Conservation (phyloP, 2,888 invertebrate genomes). For the Flexamia atlantica region DNA sequence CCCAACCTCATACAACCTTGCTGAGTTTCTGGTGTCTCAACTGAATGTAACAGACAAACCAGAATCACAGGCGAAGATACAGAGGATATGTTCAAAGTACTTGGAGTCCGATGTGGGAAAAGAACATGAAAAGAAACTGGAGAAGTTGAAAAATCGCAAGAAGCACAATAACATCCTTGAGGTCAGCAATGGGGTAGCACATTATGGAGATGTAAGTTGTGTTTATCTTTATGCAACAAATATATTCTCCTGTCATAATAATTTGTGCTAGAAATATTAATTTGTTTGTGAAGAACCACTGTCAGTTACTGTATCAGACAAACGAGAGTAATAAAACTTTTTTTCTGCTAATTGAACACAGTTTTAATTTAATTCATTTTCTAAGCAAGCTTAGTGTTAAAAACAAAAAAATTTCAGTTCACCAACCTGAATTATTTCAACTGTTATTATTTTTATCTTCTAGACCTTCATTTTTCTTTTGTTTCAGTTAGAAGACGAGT, state of each 20-base stretch:
- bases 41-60: constrained; percentile 78
- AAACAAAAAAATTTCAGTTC: too few species aligned
- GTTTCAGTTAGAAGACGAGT: constrained; percentile 76
- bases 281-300: too few species aligned
- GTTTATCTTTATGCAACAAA: neutral
- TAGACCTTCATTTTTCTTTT: constrained; percentile 46
- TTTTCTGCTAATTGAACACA: too few species aligned
- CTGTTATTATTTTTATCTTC: too few species aligned
- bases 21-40: constrained; percentile 88
- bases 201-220: constrained; percentile 40
- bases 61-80: constrained; percentile 71
- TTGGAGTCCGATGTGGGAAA: constrained; percentile 60
- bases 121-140: constrained; percentile 60
- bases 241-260: too few species aligned
- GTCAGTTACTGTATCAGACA: too few species aligned
- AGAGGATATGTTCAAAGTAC: constrained; percentile 62
- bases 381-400: too few species aligned
- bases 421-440: too few species aligned
- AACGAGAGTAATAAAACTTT: too few species aligned
- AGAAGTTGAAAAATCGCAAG: constrained; percentile 48
- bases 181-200: constrained; percentile 40
- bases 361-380: too few species aligned
- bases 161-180: constrained; percentile 38
- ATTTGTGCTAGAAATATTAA: too few species aligned
- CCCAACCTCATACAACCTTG: constrained; percentile 89